phyloP scores from a whole-genome alignment of 2,888 invertebrate genomes.

The Ferdinandea cuprea region DNA sequence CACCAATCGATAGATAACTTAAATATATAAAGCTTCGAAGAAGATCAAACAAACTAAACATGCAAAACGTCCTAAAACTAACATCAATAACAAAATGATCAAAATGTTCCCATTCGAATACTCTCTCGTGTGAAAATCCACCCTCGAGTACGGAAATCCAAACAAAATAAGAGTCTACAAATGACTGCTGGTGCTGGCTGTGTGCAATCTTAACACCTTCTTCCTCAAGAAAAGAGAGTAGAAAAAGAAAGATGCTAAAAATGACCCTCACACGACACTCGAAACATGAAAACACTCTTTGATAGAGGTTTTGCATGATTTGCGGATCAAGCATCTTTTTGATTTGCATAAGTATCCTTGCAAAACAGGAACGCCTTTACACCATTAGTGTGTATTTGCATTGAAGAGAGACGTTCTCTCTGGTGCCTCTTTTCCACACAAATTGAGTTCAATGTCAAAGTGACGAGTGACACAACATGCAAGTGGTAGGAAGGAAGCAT shows the following conservation, averaged over 20 bases:
- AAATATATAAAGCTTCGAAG: too few relatives aligned
- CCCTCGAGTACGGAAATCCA: too few relatives aligned
- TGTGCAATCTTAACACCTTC: too few relatives aligned
- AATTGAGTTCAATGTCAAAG: conserved; percentile 8
- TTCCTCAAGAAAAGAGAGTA: too few relatives aligned
- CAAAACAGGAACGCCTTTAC: background rate
- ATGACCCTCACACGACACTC: background rate
- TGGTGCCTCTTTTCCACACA: background rate
- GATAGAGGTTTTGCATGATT: background rate
- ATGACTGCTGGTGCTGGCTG: too few relatives aligned
- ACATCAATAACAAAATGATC: too few relatives aligned
- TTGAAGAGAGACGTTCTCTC: background rate
- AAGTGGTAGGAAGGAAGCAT: background rate
- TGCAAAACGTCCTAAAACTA: too few relatives aligned
- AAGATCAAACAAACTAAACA: too few relatives aligned
- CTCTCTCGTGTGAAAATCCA: too few relatives aligned
- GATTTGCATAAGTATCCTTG: conserved; percentile 1
- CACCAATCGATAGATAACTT: too few relatives aligned
- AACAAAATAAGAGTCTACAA: too few relatives aligned
- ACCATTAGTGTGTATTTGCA: background rate
- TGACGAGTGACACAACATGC: background rate
- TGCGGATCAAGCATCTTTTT: background rate
- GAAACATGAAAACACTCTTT: background rate
- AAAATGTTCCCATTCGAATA: too few relatives aligned
- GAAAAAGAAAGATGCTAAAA: background rate